Conservation (phyloP, 2,797 vertebrate genomes). For the Phalloptychus januarius region DNA sequence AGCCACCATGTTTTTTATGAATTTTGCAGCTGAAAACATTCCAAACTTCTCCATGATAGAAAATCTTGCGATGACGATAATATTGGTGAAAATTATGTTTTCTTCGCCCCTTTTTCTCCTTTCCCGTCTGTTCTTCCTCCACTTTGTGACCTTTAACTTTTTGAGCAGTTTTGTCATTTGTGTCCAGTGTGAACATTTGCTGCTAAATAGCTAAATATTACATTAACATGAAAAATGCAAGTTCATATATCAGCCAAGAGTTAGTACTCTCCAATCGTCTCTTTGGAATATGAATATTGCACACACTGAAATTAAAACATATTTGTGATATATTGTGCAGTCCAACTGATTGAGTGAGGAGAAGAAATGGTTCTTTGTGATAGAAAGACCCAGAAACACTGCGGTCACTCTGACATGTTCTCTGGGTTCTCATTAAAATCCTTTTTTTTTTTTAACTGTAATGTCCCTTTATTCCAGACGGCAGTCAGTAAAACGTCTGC, state of each 20-base stretch:
- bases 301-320: not conserved
- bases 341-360: not conserved
- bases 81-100: not conserved
- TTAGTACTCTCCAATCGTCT: not conserved
- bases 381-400: not conserved
- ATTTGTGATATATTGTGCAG: not conserved
- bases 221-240: constrained; percentile 1
- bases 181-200: not conserved
- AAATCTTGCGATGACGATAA: not conserved
- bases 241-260: not conserved
- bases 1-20: not conserved
- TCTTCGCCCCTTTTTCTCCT: not conserved
- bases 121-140: not conserved
- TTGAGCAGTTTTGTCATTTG: not conserved
- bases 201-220: not conserved
- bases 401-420: not conserved
- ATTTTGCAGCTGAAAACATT: not conserved
- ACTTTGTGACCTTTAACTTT: not conserved
- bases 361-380: not conserved
- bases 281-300: not conserved
- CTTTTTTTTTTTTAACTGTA: not conserved
- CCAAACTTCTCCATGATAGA: not conserved
- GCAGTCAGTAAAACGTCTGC: not conserved
- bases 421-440: not conserved
- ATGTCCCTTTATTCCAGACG: not conserved